Evolutionary conservation across 2,888 invertebrate species (phyloP), one percentile per base, ranked within the genome.

Genomic region (Chymomyza procnemis): DNA sequence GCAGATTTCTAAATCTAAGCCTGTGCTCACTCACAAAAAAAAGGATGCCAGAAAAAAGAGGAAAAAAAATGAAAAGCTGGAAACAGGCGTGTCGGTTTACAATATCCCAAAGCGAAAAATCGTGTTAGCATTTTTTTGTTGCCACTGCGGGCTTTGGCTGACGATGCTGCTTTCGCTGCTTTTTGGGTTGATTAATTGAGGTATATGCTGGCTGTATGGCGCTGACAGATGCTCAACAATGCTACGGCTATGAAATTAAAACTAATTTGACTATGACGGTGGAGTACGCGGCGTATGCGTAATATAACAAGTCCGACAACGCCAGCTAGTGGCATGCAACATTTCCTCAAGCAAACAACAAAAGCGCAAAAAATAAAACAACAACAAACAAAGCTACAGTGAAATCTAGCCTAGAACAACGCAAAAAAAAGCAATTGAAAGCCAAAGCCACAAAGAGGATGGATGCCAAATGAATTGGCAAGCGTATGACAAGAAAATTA

Each of bases 101-200:
- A 85, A 85, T 85, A 74, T 79, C 70, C 76, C 84, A 88, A 89
- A 88, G 87, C 87, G 87, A 86, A 89, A 89, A 88, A 75, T 80
- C 52, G 26, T 48, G 18, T 52, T 18, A 60, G n/a, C 16, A 48
- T 50, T 48, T 60, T 60, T 21, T 19, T 34, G 18, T 57, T 57
- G 30, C 54, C n/a, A 16, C 22, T 52, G 18, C 50, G 50, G 50
- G 50, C 50, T 50, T 50, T 56, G n/a, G 52, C 14, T 46, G 18
- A 26, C 6, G 26, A 9, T 16, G 30, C 60, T 50, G 34, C 34
- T 41, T 26, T 3, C 26, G 4, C 52, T 16, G 52, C 52, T 18
- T 52, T 52, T 71, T 75, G 52, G 68, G 64, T 77, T 86, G 83
- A 88, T 86, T 86, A 86, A 86, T 86, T 88, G 79, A 86, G 77